phyloP scores from a whole-genome alignment of 30 jellyfish, hydroid and myxozoan species.

The Turritopsis dohrnii region DNA sequence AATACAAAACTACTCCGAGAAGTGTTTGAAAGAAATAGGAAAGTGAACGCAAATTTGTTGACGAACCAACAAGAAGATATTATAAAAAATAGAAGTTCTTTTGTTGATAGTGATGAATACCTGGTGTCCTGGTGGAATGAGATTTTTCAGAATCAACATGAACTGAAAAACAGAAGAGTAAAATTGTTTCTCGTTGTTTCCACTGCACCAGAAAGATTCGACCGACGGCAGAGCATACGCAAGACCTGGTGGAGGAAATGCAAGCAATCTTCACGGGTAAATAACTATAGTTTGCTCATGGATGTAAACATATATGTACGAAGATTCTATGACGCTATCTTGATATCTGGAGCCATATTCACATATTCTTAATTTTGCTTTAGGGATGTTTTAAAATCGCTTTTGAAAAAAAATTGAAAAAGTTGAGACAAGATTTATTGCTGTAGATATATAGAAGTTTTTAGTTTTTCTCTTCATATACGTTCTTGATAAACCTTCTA shows the following conservation, averaged over 20 bases:
- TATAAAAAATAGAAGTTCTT: neutral
- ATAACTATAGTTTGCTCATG: neutral
- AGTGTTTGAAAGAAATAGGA: neutral
- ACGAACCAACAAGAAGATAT: neutral
- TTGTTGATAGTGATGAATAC: neutral
- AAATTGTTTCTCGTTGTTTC: conserved; percentile 6
- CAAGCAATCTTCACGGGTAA: neutral
- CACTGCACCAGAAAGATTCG: conserved; percentile 17
- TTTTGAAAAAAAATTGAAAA: no score
- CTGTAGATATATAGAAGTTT: no score
- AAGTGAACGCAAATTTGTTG: neutral
- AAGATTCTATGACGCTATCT: no score
- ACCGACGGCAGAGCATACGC: conserved; percentile 20
- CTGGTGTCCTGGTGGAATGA: neutral
- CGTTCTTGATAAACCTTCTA: no score
- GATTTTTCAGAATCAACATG: neutral
- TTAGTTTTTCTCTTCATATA: no score
- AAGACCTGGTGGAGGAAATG: conserved; percentile 29
- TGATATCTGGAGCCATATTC: no score
- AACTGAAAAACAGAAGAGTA: neutral
- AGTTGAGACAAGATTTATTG: no score
- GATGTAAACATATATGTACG: no score
- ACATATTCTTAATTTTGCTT: no score
- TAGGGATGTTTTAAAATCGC: no score
- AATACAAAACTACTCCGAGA: neutral